phyloP scores from a whole-genome alignment of 2,797 vertebrate species.

The Argyrosomus regius region DNA sequence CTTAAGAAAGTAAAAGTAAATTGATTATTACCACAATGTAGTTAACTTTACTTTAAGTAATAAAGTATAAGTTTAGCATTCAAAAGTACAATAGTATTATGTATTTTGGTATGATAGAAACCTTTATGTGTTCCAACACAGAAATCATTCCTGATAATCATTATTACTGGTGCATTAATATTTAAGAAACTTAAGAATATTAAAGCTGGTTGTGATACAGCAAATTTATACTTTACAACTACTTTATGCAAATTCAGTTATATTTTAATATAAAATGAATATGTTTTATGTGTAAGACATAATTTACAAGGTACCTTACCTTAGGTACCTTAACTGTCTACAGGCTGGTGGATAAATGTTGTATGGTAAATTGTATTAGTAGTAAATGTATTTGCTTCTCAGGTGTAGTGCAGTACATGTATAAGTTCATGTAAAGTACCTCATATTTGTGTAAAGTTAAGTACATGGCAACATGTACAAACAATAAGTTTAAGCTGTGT shows the following conservation, averaged over 20 bases:
- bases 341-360: not conserved
- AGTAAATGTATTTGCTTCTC: not conserved
- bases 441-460: not conserved
- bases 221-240: not conserved
- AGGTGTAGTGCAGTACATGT: too few relatives aligned
- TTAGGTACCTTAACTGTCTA: too few relatives aligned
- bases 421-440: not conserved
- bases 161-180: not conserved
- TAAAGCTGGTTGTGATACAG: too few relatives aligned
- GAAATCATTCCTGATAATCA: not conserved
- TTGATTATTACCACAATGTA: not conserved
- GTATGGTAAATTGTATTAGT: not conserved
- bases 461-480: too few relatives aligned
- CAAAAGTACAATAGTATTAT: not conserved
- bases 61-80: not conserved
- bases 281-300: not conserved
- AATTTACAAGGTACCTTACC: not conserved
- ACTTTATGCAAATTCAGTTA: not conserved
- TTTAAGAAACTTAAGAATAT: too few relatives aligned
- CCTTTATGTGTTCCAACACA: not conserved
- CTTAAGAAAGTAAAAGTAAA: constrained; percentile 1
- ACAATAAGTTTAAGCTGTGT: not conserved
- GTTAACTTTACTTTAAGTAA: not conserved
- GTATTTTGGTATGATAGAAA: not conserved
- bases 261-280: too few relatives aligned